A percentile compares a stretch with the other conserved stretches of the same genome.
phyloP scores from a whole-genome alignment of 2,797 vertebrate genomes.

The Phyllotis vaccarum region DNA sequence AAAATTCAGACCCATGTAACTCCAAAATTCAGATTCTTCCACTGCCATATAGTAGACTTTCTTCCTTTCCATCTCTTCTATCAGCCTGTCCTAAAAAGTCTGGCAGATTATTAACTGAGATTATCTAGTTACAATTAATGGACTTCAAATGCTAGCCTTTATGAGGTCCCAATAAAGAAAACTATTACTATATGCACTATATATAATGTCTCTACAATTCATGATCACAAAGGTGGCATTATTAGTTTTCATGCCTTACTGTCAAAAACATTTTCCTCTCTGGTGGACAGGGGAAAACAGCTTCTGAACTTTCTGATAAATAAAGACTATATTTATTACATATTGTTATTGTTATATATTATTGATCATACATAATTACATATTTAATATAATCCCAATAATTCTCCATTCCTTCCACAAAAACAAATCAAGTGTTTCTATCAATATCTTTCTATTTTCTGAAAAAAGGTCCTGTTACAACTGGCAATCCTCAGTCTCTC shows the following conservation, averaged over 20 bases:
- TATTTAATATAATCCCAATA: slow-evolving; percentile 41
- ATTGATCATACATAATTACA: background rate
- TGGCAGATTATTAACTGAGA: slow-evolving; percentile 19
- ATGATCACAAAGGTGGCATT: slow-evolving; percentile 21
- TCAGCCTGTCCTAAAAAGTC: background rate
- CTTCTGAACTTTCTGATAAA: slow-evolving; percentile 41
- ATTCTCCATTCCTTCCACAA: slow-evolving; percentile 30
- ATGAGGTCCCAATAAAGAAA: slow-evolving; percentile 30
- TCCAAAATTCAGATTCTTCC: slow-evolving; percentile 44
- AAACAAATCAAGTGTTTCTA: slow-evolving; percentile 56
- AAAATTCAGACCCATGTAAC: slow-evolving; percentile 47
- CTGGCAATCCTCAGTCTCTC: background rate
- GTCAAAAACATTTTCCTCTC: slow-evolving; percentile 2
- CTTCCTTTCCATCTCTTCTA: background rate
- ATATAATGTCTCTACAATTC: slow-evolving; percentile 16
- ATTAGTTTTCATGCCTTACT: background rate
- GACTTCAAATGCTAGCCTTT: background rate
- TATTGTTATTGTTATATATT: too few relatives aligned
- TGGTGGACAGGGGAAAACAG: background rate
- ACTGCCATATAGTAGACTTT: background rate
- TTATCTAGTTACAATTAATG: slow-evolving; percentile 14
- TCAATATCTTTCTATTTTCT: background rate
- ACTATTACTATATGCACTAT: slow-evolving; percentile 29
- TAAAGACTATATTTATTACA: background rate
- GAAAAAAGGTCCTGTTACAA: background rate